Conservation (phyloP, 1,140 invertebrate genomes). For the Eriosoma lanigerum region DNA sequence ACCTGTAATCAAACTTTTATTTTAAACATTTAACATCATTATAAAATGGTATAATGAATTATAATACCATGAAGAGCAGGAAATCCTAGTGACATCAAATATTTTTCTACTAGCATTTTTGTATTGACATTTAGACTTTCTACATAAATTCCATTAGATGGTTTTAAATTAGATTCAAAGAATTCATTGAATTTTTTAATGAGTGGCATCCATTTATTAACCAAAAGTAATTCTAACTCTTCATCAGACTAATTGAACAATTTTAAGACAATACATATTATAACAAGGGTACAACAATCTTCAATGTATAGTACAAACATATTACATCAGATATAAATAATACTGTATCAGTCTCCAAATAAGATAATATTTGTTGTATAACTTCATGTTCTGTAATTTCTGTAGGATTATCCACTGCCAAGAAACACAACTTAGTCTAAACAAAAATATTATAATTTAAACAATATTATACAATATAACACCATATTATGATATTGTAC, state of each 20-base stretch:
- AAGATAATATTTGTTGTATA: slow-evolving; percentile 76
- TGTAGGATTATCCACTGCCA: slow-evolving; percentile 87
- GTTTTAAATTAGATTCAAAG: slow-evolving; percentile 42
- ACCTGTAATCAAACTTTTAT: slow-evolving; percentile 62
- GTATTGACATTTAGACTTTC: not conserved
- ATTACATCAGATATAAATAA: slow-evolving; percentile 73
- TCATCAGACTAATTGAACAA: not conserved
- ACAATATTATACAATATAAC: slow-evolving; percentile 27
- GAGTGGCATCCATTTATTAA: slow-evolving; percentile 33
- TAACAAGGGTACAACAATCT: not conserved
- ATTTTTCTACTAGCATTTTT: slow-evolving; percentile 13
- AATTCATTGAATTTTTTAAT: slow-evolving; percentile 38
- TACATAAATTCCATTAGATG: slow-evolving; percentile 30
- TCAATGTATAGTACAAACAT: too few relatives aligned
- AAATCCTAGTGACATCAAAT: slow-evolving; percentile 37
- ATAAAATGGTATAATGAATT: not conserved
- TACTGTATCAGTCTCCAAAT: slow-evolving; percentile 84
- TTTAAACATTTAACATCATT: too few relatives aligned
- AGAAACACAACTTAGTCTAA: slow-evolving; percentile 86
- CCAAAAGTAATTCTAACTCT: slow-evolving; percentile 22
- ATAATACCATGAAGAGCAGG: slow-evolving; percentile 33
- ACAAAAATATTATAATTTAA: slow-evolving; percentile 57
- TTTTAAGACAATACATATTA: too few relatives aligned
- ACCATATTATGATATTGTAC: too few relatives aligned
- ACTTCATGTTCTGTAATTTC: slow-evolving; percentile 75